Conservation (phyloP, 2,113 vertebrate species). For the Brachyhypopomus occidentalis region DNA sequence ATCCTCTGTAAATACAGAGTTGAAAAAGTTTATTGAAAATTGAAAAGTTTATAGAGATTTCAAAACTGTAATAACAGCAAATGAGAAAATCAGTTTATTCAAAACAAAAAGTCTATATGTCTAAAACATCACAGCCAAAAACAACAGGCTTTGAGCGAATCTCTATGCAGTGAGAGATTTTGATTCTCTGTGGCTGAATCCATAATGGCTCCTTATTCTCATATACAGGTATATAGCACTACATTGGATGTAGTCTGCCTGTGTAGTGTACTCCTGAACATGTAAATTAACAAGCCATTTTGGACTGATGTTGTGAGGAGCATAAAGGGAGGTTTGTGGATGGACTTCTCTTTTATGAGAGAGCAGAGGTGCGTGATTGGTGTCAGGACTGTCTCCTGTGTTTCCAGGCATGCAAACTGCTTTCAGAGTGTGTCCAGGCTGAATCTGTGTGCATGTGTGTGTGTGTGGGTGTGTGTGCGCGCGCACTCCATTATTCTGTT, state of each 20-base stretch:
- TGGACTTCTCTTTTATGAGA: background rate
- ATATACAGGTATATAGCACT: background rate
- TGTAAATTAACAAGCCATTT: background rate
- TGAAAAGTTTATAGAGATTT: background rate
- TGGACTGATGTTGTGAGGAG: background rate
- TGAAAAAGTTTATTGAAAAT: constrained; percentile 27
- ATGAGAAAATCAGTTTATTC: background rate
- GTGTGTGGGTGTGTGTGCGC: background rate
- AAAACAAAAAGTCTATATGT: background rate
- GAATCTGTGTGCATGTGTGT: constrained; percentile 10
- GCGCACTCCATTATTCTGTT: constrained; percentile 45
- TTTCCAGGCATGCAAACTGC: constrained; percentile 1
- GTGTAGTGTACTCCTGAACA: background rate
- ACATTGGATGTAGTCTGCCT: background rate
- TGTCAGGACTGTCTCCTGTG: background rate
- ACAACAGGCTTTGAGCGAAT: background rate
- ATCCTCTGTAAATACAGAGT: background rate
- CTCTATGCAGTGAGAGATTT: background rate
- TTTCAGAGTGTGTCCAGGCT: background rate
- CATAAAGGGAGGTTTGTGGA: background rate
- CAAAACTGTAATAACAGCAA: background rate
- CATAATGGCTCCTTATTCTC: background rate
- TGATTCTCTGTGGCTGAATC: background rate
- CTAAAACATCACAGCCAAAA: background rate
- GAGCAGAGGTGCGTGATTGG: background rate